Evolutionary conservation across 2,113 vertebrate genomes (phyloP), one percentile per base, ranked within the genome.

Genomic region (Prolemur simus): DNA sequence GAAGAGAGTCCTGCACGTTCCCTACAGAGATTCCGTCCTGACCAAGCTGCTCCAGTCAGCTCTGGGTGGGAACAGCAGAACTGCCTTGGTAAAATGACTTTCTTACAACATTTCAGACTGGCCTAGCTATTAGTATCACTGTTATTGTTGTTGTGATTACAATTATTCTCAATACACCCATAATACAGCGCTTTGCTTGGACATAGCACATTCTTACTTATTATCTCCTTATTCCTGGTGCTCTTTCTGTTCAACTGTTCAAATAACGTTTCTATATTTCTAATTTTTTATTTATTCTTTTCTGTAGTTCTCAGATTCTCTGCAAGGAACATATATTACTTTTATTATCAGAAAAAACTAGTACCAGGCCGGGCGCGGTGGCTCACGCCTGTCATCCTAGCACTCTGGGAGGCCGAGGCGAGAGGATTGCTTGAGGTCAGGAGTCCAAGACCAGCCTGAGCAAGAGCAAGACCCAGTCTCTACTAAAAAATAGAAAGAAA

Each of bases 1-100:
- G 64, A 99, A 97, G 98, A 99, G 97, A 92, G 98, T 98, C 0
- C 89, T 99, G 27, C 99, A 99, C 23, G 94, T 99, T 68, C 99
- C 99, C 5, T 99, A 99, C 97, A 98, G 99, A 97, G 99, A 99
- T 97, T 99, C 99, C 0, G 97, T 99, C 39, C 99, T 99, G 47
- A 99, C 99, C 91, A 99, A 99, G 97, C 98, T 99, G 95, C 99
- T 99, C 90, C 99, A 99, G 97, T 99, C 99, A 15, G 99, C 99
- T 0, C 98, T 99, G 94, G 99, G 99, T 5, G 99, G 99, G 21
- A 99, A 99, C 98, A 99, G 99, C 97, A 99, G 98, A 77, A 99
- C 99, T 0, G 96, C 99, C 47, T 98, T 99, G 99, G 99, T 99
- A 99, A 95, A 73, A 15, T n/a, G 47, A 7, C n/a, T 39, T 84